Conservation (phyloP, 2,113 vertebrate genomes). For the Thunnus maccoyii region DNA sequence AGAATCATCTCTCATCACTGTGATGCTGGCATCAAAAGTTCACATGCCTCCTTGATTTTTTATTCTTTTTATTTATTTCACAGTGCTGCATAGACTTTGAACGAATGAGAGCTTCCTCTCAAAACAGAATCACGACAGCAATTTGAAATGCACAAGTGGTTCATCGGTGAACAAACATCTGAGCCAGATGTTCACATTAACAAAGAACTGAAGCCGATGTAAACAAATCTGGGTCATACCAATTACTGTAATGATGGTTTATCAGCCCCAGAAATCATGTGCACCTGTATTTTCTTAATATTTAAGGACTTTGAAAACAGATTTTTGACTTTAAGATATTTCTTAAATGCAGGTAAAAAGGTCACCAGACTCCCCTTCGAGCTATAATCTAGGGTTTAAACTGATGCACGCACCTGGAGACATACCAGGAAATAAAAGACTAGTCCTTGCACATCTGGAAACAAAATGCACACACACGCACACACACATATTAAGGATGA, state of each 20-base stretch:
- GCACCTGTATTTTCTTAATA: slow-evolving; percentile 8
- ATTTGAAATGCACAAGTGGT: slow-evolving; percentile 34
- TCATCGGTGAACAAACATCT: not conserved
- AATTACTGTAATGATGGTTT: slow-evolving; percentile 6
- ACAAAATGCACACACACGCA: slow-evolving; percentile 23
- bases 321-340: slow-evolving; percentile 3
- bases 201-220: not conserved
- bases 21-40: slow-evolving; percentile 20
- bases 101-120: slow-evolving; percentile 29
- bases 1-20: not conserved
- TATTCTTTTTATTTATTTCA: not conserved
- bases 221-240: slow-evolving; percentile 16
- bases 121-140: slow-evolving; percentile 6
- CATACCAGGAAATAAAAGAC: slow-evolving; percentile 15
- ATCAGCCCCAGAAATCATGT: not conserved
- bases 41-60: slow-evolving; percentile 1
- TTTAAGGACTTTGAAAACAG: not conserved
- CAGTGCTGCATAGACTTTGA: slow-evolving; percentile 50
- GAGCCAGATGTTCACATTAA: slow-evolving; percentile 5
- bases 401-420: slow-evolving; percentile 16
- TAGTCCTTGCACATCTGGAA: slow-evolving; percentile 52
- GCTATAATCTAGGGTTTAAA: slow-evolving; percentile 5
- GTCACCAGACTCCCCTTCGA: not conserved
- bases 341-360: not conserved
- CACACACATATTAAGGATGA: slow-evolving; percentile 37